phyloP scores from a whole-genome alignment of 2,797 vertebrate genomes.

The Myoxocephalus aenaeus region DNA sequence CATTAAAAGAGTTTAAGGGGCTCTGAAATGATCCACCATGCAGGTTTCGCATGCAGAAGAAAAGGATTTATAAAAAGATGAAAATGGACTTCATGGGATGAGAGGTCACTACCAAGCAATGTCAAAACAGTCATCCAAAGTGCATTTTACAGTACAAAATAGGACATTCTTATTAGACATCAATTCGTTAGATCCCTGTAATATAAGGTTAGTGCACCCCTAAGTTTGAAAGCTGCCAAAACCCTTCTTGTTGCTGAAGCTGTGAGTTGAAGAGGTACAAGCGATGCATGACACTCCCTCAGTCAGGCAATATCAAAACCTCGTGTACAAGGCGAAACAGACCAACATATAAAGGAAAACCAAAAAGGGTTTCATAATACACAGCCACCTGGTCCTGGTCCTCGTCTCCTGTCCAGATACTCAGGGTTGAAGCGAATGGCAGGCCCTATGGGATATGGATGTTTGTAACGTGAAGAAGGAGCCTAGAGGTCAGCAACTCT shows the following conservation, averaged over 20 bases:
- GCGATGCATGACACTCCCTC: slow-evolving; percentile 53
- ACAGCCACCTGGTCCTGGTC: slow-evolving; percentile 83
- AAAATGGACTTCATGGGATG: slow-evolving; percentile 50
- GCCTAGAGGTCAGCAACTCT: slow-evolving; percentile 45
- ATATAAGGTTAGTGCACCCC: slow-evolving; percentile 60
- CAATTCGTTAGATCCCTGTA: slow-evolving; percentile 38
- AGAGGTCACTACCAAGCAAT: slow-evolving; percentile 24
- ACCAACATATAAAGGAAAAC: slow-evolving; percentile 44
- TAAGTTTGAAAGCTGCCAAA: slow-evolving; percentile 55
- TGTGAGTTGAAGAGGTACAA: slow-evolving; percentile 56
- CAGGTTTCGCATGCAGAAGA: slow-evolving; percentile 65
- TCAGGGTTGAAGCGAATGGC: slow-evolving; percentile 84
- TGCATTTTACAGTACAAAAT: slow-evolving; percentile 56
- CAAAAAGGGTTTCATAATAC: slow-evolving; percentile 50
- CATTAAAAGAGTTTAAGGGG: slow-evolving; percentile 20
- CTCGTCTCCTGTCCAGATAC: slow-evolving; percentile 84
- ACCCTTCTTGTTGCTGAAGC: slow-evolving; percentile 42
- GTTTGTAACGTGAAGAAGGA: slow-evolving; percentile 64
- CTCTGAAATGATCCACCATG: slow-evolving; percentile 56
- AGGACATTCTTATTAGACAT: slow-evolving; percentile 34
- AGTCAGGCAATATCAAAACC: slow-evolving; percentile 57
- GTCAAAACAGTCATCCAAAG: slow-evolving; percentile 50
- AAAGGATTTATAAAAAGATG: slow-evolving; percentile 26
- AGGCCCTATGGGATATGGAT: slow-evolving; percentile 82
- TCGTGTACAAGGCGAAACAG: slow-evolving; percentile 40